phyloP scores from a whole-genome alignment of 2,888 invertebrate species.

The Lasius fuliginosus region DNA sequence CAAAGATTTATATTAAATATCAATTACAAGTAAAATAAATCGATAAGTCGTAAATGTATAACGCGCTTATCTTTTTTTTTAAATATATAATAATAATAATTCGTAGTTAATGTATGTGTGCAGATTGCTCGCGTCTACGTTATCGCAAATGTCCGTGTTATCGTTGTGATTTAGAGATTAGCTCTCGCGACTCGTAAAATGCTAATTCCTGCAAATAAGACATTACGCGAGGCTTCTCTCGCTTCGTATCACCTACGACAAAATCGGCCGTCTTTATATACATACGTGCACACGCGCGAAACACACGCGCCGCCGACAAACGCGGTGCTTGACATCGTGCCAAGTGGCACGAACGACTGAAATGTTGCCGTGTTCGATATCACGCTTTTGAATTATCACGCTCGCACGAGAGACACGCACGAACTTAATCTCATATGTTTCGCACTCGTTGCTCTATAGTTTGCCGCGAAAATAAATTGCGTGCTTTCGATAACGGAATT shows the following conservation, averaged over 20 bases:
- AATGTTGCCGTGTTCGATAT: constrained; percentile 68
- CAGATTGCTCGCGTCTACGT: not conserved
- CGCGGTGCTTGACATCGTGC: constrained; percentile 69
- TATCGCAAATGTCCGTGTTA: constrained; percentile 14
- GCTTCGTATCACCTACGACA: not conserved
- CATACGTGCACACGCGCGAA: not conserved
- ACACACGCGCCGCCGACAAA: not conserved
- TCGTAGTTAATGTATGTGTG: not conserved
- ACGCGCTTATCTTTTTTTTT: not conserved
- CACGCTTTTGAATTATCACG: constrained; percentile 39
- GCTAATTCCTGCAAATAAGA: constrained; percentile 45
- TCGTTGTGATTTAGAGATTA: constrained; percentile 21
- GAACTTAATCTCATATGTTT: constrained; percentile 33
- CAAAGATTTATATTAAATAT: not conserved
- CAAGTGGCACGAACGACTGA: constrained; percentile 75
- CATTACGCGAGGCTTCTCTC: constrained; percentile 2
- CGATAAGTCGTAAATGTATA: not conserved
- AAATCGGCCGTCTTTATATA: not conserved
- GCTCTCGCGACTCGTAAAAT: constrained; percentile 25
- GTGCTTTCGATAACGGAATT: constrained; percentile 22
- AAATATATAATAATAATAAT: not conserved
- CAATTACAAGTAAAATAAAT: not conserved
- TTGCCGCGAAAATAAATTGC: constrained; percentile 37
- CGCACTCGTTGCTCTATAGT: not conserved
- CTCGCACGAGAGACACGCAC: constrained; percentile 1